Conservation (phyloP, 2,888 invertebrate species). For the Drosophila recens region DNA sequence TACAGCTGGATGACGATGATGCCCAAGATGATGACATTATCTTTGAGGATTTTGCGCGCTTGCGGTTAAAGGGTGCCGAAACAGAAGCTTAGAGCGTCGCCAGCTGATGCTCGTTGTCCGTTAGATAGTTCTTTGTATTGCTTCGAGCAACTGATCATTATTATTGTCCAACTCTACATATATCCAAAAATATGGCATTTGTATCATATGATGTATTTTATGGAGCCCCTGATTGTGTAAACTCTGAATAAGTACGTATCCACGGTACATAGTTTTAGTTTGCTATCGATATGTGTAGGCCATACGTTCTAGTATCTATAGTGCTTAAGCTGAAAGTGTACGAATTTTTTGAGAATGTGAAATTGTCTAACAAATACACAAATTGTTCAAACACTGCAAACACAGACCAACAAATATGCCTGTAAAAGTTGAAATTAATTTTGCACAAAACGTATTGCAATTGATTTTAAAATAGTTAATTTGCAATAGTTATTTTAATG, state of each 20-base stretch:
- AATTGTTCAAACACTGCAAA: conserved; percentile 31
- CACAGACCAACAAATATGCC: conserved; percentile 37
- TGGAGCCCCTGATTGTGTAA: conserved; percentile 55
- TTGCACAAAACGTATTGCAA: conserved; percentile 59
- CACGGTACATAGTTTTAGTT: conserved; percentile 66
- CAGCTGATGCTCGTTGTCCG: conserved; percentile 19
- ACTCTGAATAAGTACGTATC: conserved; percentile 41
- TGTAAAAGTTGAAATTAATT: conserved; percentile 40
- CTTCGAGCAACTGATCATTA: conserved; percentile 23
- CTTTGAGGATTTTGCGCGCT: conserved; percentile 99
- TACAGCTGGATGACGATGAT: conserved; percentile 95
- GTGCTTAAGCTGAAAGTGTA: conserved; percentile 76
- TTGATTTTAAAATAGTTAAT: conserved; percentile 29
- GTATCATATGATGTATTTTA: conserved; percentile 43
- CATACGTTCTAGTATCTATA: conserved; percentile 79
- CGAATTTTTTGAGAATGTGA: conserved; percentile 76
- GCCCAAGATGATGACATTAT: conserved; percentile 98
- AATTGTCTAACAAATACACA: conserved; percentile 80
- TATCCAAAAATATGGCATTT: conserved; percentile 45
- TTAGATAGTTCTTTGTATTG: conserved; percentile 29
- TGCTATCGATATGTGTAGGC: conserved; percentile 76
- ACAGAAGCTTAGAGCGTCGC: conserved; percentile 88
- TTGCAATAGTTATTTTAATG: conserved; percentile 23
- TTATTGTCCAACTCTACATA: conserved; percentile 49
- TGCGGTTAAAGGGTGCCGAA: conserved; percentile 97